phyloP scores from a whole-genome alignment of 2,113 vertebrate genomes.

The Trochalopteron elliotii region DNA sequence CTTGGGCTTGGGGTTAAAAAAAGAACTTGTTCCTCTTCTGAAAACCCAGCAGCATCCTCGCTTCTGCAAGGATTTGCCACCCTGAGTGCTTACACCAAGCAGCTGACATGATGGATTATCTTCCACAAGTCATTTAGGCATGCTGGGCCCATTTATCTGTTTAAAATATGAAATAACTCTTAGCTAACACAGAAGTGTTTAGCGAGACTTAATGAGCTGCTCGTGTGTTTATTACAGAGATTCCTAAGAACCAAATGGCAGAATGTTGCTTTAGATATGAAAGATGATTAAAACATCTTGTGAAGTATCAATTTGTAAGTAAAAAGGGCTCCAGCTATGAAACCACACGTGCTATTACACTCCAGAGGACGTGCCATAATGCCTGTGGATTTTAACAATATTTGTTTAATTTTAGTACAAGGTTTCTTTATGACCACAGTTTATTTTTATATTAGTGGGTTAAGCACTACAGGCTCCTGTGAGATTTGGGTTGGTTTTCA shows the following conservation, averaged over 20 bases:
- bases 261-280: neutral
- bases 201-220: slow-evolving; percentile 43
- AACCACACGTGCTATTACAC: neutral
- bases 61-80: neutral
- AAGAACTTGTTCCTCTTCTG: neutral
- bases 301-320: neutral
- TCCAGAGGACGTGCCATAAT: neutral
- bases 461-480: neutral
- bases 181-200: neutral
- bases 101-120: neutral
- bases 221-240: slow-evolving; percentile 21
- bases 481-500: neutral
- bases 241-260: neutral
- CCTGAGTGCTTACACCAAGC: neutral
- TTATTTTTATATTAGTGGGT: neutral
- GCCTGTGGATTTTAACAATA: neutral
- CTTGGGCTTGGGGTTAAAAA: neutral
- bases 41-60: neutral
- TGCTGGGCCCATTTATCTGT: neutral
- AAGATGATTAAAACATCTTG: slow-evolving; percentile 25
- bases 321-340: neutral
- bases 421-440: neutral
- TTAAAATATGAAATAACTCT: slow-evolving; percentile 22
- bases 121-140: neutral
- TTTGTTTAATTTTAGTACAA: neutral